Conservation (phyloP, 1,140 invertebrate genomes). For the Drosophila orena region DNA sequence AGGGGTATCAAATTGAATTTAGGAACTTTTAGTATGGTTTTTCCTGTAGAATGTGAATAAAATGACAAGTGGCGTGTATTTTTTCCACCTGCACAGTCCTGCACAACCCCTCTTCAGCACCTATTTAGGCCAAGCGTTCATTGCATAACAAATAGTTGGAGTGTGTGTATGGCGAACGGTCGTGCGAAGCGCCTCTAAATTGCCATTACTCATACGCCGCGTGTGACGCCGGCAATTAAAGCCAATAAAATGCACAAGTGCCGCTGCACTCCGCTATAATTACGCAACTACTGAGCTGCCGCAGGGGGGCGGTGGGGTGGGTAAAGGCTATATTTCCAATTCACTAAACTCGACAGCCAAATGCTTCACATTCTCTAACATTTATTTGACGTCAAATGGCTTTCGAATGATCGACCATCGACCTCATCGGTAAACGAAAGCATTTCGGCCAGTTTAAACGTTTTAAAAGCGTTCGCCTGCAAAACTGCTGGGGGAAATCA, state of each 20-base stretch:
- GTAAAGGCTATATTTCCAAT: slow-evolving; percentile 5
- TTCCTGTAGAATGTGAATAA: too few species aligned
- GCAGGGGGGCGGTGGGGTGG: too few species aligned
- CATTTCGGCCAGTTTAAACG: slow-evolving; percentile 9
- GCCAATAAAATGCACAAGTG: slow-evolving; percentile 71
- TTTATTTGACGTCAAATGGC: slow-evolving; percentile 17
- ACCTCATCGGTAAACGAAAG: not conserved
- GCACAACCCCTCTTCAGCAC: slow-evolving; percentile 1
- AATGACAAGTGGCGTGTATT: too few species aligned
- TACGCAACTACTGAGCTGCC: slow-evolving; percentile 15
- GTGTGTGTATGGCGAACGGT: slow-evolving; percentile 19
- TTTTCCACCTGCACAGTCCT: not conserved
- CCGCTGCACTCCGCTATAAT: slow-evolving; percentile 55
- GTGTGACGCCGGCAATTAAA: slow-evolving; percentile 46
- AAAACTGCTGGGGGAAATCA: slow-evolving; percentile 36
- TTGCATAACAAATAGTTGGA: slow-evolving; percentile 58
- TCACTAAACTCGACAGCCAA: slow-evolving; percentile 12
- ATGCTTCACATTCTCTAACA: slow-evolving; percentile 13
- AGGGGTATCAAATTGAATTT: too few species aligned
- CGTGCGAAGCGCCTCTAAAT: slow-evolving; percentile 34
- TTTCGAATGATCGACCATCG: slow-evolving; percentile 6
- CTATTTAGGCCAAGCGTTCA: slow-evolving; percentile 47
- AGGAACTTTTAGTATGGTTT: not conserved
- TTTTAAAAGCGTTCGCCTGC: slow-evolving; percentile 2
- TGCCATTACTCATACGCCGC: slow-evolving; percentile 67